Conservation (phyloP, 2,113 vertebrate species). For the Calyptommatus sinebrachiatus region DNA sequence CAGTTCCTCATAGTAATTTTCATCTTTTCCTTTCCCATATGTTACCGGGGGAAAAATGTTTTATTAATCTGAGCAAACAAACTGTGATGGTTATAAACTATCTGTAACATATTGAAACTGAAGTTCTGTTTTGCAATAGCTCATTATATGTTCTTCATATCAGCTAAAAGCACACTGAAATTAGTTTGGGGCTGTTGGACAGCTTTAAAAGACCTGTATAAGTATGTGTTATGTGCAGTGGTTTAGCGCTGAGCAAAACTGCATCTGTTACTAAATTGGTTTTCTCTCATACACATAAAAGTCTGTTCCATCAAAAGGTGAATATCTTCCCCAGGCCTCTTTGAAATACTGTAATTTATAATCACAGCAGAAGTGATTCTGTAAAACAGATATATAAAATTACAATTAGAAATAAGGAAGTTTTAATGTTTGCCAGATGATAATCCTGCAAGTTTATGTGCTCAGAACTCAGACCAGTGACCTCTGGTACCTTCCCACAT, state of each 20-base stretch:
- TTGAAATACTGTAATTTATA: conserved; percentile 60
- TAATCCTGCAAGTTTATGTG: conserved; percentile 49
- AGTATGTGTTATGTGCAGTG: conserved; percentile 4
- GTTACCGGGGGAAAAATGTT: conserved; percentile 32
- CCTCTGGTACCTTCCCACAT: conserved; percentile 37
- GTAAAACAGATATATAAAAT: conserved; percentile 53
- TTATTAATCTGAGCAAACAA: conserved; percentile 33
- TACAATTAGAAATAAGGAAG: conserved; percentile 45
- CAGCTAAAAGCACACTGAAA: conserved; percentile 32
- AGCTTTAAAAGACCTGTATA: conserved; percentile 3
- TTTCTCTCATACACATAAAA: conserved; percentile 68
- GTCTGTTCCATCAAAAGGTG: conserved; percentile 60
- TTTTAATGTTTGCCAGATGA: conserved; percentile 66
- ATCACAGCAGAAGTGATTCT: conserved; percentile 51
- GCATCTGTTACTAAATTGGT: conserved; percentile 73
- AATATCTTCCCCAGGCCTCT: conserved; percentile 55
- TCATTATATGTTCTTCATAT: conserved; percentile 43
- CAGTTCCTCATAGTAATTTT: conserved; percentile 49
- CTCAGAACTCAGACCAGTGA: conserved; percentile 42
- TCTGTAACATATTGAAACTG: conserved; percentile 54
- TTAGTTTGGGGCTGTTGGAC: conserved; percentile 13
- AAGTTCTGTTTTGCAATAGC: conserved; percentile 35
- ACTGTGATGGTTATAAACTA: conserved; percentile 24
- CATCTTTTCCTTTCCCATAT: conserved; percentile 42
- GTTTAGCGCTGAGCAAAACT: conserved; percentile 45